Evolutionary conservation across 2,797 vertebrate genomes (phyloP).

Genomic region (Petrocephalus schoutedeni): DNA sequence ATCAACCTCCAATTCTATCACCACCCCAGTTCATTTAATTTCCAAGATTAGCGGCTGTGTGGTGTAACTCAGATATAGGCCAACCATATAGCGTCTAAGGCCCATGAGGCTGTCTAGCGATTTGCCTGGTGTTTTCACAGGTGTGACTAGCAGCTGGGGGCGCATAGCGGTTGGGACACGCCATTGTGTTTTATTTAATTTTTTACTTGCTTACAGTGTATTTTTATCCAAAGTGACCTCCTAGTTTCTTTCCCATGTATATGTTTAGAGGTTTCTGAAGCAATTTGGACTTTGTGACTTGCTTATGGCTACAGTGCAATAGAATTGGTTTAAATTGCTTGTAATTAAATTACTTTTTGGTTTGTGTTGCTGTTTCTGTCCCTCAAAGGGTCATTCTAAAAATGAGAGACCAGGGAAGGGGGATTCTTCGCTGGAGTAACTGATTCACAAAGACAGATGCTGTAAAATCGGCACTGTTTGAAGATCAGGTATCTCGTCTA

Average conservation of each 20-base stretch:
- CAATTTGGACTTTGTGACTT: not conserved
- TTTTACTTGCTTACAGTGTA: not conserved
- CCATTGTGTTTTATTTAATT: not conserved
- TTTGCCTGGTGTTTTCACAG: constrained; percentile 21
- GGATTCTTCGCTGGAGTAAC: not conserved
- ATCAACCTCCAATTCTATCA: constrained; percentile 44
- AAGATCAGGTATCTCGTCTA: constrained; percentile 5
- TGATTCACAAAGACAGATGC: constrained; percentile 7
- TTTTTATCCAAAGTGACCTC: constrained; percentile 3
- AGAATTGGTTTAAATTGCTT: not conserved
- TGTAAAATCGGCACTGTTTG: not conserved
- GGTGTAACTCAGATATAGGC: not conserved
- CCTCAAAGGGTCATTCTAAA: constrained; percentile 1
- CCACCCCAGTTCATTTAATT: constrained; percentile 46
- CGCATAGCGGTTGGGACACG: not conserved
- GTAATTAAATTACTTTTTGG: not conserved
- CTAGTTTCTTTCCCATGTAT: not conserved
- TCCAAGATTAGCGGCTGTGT: constrained; percentile 40
- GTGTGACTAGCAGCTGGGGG: constrained; percentile 35
- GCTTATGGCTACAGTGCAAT: not conserved
- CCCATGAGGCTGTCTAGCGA: constrained; percentile 4
- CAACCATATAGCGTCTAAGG: not conserved
- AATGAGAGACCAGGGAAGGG: not conserved
- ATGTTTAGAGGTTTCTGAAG: not conserved
- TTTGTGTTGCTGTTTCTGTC: not conserved